phyloP scores from a whole-genome alignment of 2,113 vertebrate genomes.

The Oenanthe oenanthe region DNA sequence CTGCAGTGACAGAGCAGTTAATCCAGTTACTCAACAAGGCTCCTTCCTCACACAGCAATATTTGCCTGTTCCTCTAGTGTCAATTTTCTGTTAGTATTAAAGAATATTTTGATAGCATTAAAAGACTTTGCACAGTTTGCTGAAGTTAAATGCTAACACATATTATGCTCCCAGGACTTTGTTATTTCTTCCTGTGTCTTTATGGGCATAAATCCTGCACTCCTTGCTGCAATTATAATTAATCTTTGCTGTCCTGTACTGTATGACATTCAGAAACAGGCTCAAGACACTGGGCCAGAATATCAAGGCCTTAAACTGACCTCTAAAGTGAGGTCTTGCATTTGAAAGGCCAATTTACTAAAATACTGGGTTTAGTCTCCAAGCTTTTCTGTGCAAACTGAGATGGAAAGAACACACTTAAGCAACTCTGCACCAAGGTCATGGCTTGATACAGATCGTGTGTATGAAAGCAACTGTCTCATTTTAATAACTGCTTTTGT shows the following conservation, averaged over 20 bases:
- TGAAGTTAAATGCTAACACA: neutral
- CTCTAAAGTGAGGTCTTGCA: neutral
- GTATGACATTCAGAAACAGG: neutral
- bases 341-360: neutral
- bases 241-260: neutral
- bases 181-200: neutral
- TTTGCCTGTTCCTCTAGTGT: slow-evolving; percentile 29
- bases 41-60: neutral
- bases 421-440: neutral
- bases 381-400: neutral
- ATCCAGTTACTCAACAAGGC: neutral
- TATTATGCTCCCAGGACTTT: neutral
- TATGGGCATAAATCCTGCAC: neutral
- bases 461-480: neutral
- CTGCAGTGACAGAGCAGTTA: neutral
- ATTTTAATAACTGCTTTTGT: neutral
- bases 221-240: neutral
- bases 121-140: neutral
- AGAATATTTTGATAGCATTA: neutral
- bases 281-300: neutral
- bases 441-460: neutral
- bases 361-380: neutral
- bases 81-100: neutral
- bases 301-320: neutral
- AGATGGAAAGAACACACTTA: neutral